Percentiles rank a stretch among this genome's conserved stretches.
Conservation (phyloP, 2,797 vertebrate species). For the Etheostoma perlongum region DNA sequence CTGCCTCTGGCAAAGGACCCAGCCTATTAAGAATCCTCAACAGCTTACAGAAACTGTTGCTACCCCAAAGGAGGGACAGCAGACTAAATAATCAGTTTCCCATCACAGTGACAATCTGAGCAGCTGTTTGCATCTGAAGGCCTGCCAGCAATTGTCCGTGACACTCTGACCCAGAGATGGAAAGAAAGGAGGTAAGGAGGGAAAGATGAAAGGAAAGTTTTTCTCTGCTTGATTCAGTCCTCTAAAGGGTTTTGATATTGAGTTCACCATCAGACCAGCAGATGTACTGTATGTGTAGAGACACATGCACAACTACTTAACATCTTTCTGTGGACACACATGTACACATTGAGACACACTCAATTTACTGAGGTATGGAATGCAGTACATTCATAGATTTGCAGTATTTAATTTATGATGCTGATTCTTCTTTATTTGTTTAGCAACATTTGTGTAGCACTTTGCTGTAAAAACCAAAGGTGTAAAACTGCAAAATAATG, state of each 20-base stretch:
- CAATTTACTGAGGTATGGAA: conserved; percentile 31
- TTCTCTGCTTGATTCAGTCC: conserved; percentile 47
- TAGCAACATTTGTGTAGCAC: conserved; percentile 34
- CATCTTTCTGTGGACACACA: conserved; percentile 28
- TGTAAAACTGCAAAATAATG: conserved; percentile 17
- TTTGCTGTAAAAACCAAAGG: conserved; percentile 17
- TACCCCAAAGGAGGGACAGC: conserved; percentile 67
- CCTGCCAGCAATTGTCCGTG: conserved; percentile 66
- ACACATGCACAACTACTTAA: conserved; percentile 27
- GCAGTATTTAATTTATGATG: conserved; percentile 33
- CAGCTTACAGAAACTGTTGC: conserved; percentile 57
- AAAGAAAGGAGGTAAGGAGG: conserved; percentile 36
- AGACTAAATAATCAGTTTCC: conserved; percentile 85
- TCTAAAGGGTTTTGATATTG: conserved; percentile 60
- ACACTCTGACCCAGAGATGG: conserved; percentile 47
- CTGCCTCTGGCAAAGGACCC: conserved; percentile 60
- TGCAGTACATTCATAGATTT: conserved; percentile 52
- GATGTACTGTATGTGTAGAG: conserved; percentile 20
- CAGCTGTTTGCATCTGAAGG: conserved; percentile 82
- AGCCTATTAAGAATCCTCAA: conserved; percentile 58
- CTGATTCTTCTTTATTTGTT: conserved; percentile 41
- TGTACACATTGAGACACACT: conserved; percentile 19
- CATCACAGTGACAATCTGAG: conserved; percentile 70
- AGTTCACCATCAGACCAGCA: conserved; percentile 48
- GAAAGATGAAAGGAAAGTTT: conserved; percentile 59